Evolutionary conservation across 2,888 invertebrate species (phyloP).

Genomic region (Tipula helvola): DNA sequence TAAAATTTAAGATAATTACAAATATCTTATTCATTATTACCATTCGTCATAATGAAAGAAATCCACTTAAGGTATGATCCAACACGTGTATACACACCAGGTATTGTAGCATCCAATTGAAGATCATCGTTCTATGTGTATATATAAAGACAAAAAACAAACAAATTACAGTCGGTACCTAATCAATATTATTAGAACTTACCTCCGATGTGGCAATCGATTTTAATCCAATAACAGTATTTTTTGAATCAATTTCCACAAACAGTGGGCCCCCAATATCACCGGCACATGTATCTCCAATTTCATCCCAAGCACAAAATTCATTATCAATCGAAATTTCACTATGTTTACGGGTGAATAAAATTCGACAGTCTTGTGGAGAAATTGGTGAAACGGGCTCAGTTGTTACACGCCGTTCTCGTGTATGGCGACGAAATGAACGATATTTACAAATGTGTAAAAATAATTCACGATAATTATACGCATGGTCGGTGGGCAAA

Average conservation of each 20-base stretch:
- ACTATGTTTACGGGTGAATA: slow-evolving; percentile 16
- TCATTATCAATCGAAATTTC: slow-evolving; percentile 14
- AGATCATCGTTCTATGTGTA: slow-evolving; percentile 13
- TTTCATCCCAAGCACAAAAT: slow-evolving; percentile 20
- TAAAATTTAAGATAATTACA: neutral
- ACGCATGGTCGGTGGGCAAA: slow-evolving; percentile 17
- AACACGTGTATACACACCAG: slow-evolving; percentile 18
- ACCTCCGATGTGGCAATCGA: slow-evolving; percentile 17
- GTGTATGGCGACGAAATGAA: neutral
- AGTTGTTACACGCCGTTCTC: neutral
- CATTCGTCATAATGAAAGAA: slow-evolving; percentile 5
- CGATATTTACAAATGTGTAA: slow-evolving; percentile 18
- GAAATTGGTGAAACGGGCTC: slow-evolving; percentile 15
- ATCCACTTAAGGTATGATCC: slow-evolving; percentile 19
- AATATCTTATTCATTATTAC: neutral
- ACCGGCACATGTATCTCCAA: slow-evolving; percentile 19
- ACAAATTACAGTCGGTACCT: neutral
- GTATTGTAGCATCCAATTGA: slow-evolving; percentile 15
- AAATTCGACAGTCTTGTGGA: slow-evolving; percentile 18
- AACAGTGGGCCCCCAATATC: slow-evolving; percentile 19
- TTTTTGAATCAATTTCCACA: slow-evolving; percentile 15
- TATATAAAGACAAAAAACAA: neutral
- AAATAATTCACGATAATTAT: slow-evolving; percentile 18
- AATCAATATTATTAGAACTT: neutral
- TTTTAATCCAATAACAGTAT: slow-evolving; percentile 17